Percentiles rank a stretch among this genome's conserved stretches.
Conservation (phyloP, 2,113 vertebrate genomes). For the Albula goreensis region DNA sequence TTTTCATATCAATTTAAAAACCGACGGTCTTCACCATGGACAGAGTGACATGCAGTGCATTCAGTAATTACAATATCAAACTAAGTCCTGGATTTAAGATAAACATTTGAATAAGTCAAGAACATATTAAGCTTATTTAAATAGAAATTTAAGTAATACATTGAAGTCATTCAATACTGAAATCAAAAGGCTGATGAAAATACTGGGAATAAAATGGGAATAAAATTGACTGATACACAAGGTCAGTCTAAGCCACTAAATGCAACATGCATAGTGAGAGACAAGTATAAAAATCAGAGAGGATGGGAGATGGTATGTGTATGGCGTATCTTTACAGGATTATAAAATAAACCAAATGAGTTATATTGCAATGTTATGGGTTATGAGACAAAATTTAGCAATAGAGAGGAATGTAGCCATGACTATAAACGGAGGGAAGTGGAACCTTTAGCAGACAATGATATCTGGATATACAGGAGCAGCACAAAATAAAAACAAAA, state of each 20-base stretch:
- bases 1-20: not conserved
- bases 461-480: too few species aligned
- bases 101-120: not conserved
- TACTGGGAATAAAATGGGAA: not conserved
- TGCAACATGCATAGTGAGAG: not conserved
- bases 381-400: too few species aligned
- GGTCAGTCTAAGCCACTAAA: not conserved
- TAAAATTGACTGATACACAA: not conserved
- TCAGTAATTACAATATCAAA: not conserved
- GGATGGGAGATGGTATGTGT: not conserved
- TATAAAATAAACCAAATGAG: too few species aligned
- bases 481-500: too few species aligned
- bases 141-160: not conserved
- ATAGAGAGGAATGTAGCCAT: too few species aligned
- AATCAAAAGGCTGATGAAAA: slow-evolving; percentile 1
- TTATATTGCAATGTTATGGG: too few species aligned
- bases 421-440: too few species aligned
- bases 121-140: not conserved
- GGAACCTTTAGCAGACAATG: too few species aligned
- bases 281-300: not conserved
- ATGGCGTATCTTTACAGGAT: too few species aligned
- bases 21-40: not conserved
- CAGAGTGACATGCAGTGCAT: slow-evolving; percentile 3
- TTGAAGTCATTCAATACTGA: not conserved
- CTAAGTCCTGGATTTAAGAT: not conserved